phyloP scores from a whole-genome alignment of 2,797 vertebrate genomes.

The Cuniculus paca region DNA sequence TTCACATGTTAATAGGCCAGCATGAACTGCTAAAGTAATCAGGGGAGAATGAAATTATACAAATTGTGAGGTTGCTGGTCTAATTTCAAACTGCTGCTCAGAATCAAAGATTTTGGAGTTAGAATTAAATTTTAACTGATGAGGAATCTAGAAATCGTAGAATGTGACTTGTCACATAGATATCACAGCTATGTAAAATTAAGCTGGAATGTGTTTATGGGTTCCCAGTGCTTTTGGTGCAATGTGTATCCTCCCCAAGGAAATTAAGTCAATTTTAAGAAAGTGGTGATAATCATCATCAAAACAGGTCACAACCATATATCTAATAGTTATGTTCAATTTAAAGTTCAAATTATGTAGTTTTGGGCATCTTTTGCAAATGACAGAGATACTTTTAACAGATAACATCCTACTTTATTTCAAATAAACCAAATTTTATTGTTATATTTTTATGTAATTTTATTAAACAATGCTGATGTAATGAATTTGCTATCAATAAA shows the following conservation, averaged over 20 bases:
- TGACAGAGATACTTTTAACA: background rate
- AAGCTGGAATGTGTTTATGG: background rate
- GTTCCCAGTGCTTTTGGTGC: background rate
- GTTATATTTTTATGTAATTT: background rate
- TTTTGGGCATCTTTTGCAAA: background rate
- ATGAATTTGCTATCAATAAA: constrained; percentile 58
- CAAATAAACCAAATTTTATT: constrained; percentile 21
- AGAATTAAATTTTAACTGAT: constrained; percentile 61
- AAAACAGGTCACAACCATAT: background rate
- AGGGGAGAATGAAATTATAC: constrained; percentile 60
- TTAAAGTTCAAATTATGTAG: background rate
- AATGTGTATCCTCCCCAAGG: background rate
- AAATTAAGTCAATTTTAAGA: background rate
- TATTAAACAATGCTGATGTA: background rate
- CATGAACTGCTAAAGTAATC: constrained; percentile 49
- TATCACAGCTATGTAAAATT: background rate
- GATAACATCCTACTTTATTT: background rate
- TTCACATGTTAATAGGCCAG: constrained; percentile 63
- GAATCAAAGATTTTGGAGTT: constrained; percentile 63
- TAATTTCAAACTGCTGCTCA: constrained; percentile 70
- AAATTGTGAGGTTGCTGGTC: constrained; percentile 60
- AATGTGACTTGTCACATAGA: background rate
- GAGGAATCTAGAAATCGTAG: background rate
- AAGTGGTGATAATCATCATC: background rate
- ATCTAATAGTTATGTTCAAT: background rate